phyloP scores from a whole-genome alignment of 1,140 invertebrate species.

The Hesperophylax magnus region DNA sequence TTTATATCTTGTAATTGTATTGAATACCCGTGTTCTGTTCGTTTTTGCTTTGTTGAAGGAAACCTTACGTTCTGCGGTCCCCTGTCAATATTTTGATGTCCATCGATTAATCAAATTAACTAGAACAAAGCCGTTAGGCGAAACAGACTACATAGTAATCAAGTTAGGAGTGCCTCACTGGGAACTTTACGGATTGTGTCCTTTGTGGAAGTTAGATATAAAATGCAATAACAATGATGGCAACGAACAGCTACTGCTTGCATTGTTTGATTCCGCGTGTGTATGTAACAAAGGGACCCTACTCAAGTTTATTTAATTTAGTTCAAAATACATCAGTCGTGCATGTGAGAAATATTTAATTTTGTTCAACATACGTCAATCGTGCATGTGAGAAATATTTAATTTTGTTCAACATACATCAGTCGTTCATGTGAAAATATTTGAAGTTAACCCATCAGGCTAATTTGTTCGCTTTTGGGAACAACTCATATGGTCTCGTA shows the following conservation, averaged over 20 bases:
- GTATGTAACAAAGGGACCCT: neutral
- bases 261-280: neutral
- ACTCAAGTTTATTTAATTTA: no score
- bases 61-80: neutral
- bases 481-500: no score
- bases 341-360: no score
- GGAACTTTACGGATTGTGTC: slow-evolving; percentile 3
- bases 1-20: neutral
- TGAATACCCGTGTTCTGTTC: neutral
- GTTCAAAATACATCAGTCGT: no score
- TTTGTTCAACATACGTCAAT: no score
- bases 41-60: no score
- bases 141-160: slow-evolving; percentile 10
- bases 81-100: neutral
- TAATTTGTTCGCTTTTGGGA: no score
- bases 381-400: no score
- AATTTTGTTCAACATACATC: no score
- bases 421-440: no score
- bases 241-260: neutral
- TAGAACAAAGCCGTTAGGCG: neutral
- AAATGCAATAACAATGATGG: slow-evolving; percentile 7
- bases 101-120: slow-evolving; percentile 30
- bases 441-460: no score
- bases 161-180: neutral
- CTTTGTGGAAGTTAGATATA: slow-evolving; percentile 6